Base-by-base conservation (phyloP, 2,797 vertebrate genomes). In the Botia almorhae region DNA sequence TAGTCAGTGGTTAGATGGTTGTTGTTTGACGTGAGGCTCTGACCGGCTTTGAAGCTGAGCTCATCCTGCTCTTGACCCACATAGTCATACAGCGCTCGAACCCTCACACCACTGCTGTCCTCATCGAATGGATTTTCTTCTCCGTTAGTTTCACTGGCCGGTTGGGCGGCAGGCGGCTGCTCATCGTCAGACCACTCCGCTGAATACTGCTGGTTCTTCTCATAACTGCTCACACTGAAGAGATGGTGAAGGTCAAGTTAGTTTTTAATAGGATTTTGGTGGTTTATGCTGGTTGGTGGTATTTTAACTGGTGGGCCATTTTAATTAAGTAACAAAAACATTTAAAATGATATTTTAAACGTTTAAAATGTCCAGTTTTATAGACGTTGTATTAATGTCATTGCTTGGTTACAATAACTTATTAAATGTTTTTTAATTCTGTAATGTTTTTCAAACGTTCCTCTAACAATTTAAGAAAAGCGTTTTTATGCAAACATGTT, bases 11-110 rank as follows among this genome's bases (percentile, higher is more conserved):
- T 51, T 17, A 1, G 56, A 19, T 11, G 55, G 7, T 7, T 33
- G 55, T 13, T 29, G 33, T 23, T 29, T 4, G 6, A 26, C 2
- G 23, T 46, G 43, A 46, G 29, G 7, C 19, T 55, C 81, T 0
- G 91, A 99, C 97, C 98, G 23, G 96, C 95, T 94, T 90, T 96
- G 91, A 99, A 99, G 92, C 92, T 98, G 87, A 99, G 95, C 86
- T 99, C 97, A 0, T 99, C 98, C 89, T 98, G 97, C 86, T 99
- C 98, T 83, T 99, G 98, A 68, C 97, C 97, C 0, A 96, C 95
- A 0, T 99, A 99, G 92, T 99, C 96, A 0, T 98, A 99, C 67
- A 99, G 94, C 0, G 98, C 98, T 73, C 94, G 93, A 83, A 99
- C 97, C 3, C 96, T 92, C 77, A 96, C 95, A 0, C 96, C 96